phyloP scores from a whole-genome alignment of 2,888 invertebrate species.

The Synanthedon myopaeformis region DNA sequence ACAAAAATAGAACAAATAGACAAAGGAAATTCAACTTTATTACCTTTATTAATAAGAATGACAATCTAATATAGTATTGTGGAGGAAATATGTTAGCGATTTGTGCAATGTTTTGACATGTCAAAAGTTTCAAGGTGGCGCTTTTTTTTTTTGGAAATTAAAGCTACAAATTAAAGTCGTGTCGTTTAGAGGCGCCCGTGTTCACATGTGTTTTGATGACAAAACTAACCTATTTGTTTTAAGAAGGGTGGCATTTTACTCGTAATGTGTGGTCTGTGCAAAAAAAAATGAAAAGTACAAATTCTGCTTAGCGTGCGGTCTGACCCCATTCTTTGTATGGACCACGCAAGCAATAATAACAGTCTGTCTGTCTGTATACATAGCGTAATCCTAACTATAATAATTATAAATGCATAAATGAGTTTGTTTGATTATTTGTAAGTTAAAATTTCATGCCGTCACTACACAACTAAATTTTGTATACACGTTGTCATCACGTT shows the following conservation, averaged over 20 bases:
- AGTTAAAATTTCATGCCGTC: no score
- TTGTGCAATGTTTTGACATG: background rate
- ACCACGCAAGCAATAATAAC: no score
- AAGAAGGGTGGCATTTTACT: constrained; percentile 10
- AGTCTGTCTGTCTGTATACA: no score
- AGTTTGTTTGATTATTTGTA: no score
- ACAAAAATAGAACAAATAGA: constrained; percentile 14
- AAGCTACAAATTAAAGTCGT: constrained; percentile 8
- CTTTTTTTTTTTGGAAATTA: background rate
- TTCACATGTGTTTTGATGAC: constrained; percentile 3
- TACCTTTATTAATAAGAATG: background rate
- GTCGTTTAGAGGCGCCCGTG: constrained; percentile 3
- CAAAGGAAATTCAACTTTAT: background rate
- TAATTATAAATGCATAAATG: no score
- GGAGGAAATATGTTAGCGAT: background rate
- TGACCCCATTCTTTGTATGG: no score
- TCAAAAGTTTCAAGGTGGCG: background rate
- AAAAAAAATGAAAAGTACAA: background rate
- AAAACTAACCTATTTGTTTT: constrained; percentile 4
- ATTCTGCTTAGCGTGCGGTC: no score
- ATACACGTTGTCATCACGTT: no score
- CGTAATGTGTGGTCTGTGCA: constrained; percentile 12
- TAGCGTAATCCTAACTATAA: no score
- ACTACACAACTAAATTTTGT: no score
- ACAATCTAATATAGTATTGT: no score